Evolutionary conservation across 2,888 invertebrate species (phyloP).

Genomic region (Auanema sp.): DNA sequence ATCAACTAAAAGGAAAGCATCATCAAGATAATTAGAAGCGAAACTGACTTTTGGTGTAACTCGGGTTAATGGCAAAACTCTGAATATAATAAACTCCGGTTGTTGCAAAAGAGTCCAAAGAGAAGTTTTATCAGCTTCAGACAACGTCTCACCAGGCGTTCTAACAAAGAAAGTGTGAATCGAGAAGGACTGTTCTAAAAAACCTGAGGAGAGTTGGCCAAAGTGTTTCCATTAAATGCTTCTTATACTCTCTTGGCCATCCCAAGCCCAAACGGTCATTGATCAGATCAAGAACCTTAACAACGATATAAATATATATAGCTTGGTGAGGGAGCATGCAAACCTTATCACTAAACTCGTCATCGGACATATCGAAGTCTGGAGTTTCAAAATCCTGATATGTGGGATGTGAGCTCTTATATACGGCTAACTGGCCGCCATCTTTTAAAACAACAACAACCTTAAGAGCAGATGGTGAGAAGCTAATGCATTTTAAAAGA

Average conservation of each 20-base stretch:
- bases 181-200: too few species aligned
- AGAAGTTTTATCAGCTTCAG: conserved; percentile 50
- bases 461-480: conserved; percentile 16
- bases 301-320: too few species aligned
- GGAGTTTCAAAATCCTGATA: conserved; percentile 48
- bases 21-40: not conserved
- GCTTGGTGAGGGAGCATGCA: not conserved
- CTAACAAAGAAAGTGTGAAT: conserved; percentile 11
- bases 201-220: conserved; percentile 52
- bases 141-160: conserved; percentile 40
- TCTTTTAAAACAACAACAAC: conserved; percentile 47
- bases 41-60: conserved; percentile 60
- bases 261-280: conserved; percentile 55
- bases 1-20: conserved; percentile 38
- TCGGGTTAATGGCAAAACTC: conserved; percentile 55
- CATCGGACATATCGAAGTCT: conserved; percentile 33
- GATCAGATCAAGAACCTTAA: conserved; percentile 57
- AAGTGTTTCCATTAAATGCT: conserved; percentile 55
- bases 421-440: conserved; percentile 57
- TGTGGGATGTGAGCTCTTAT: conserved; percentile 50
- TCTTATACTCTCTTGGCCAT: conserved; percentile 55
- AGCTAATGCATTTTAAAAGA: not conserved
- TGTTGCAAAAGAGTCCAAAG: conserved; percentile 62
- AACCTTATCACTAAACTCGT: conserved; percentile 52
- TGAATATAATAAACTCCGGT: conserved; percentile 59